Base-by-base conservation (phyloP, 2,113 vertebrate genomes). In the Melanerpes formicivorus region DNA sequence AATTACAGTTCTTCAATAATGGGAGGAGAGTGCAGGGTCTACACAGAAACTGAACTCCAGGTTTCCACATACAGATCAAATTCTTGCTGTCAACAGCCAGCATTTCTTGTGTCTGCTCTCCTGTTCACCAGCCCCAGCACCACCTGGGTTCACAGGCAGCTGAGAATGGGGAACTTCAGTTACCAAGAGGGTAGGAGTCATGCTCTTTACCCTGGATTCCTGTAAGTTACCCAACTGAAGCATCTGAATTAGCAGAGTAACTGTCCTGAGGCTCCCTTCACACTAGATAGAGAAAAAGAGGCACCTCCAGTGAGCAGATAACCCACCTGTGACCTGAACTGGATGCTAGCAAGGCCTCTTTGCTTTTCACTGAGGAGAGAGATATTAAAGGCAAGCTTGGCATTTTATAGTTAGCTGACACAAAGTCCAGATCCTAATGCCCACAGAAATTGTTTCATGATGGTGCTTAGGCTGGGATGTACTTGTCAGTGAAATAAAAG, bases 1-100 rank as follows among this genome's bases (percentile, higher is more conserved):
- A 95, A 90, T 73, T 93, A 76, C 58, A 52, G 80, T 79, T 79
- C 62, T 88, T 95, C 75, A 89, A 63, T 80, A 81, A 81, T 14
- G 6, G 44, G 50, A 84, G 30, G 59, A 5, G 4, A 81, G 21
- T 69, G 64, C 66, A 62, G 67, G 13, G 21, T 65, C 59, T 76
- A 67, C 89, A 84, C 30, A 37, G 78, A 87, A 85, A 63, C 46
- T 83, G 19, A 6, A 6, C 14, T 78, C 34, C 30, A 46, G 29
- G 34, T 65, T 80, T 93, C 70, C 54, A 32, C 15, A 11, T 75
- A 37, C 70, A 83, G 26, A 84, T 69, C 65, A 85, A 87, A 73
- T 65, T 85, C 72, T 82, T 71, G 27, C 56, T 90, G 54, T 80
- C 70, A 83, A 48, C 29, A 90, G 70, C 16, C 69, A 65, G 50